Evolutionary conservation across 2,888 invertebrate genomes (phyloP), one percentile per base, ranked within the genome.

Genomic region (Apamea anceps): DNA sequence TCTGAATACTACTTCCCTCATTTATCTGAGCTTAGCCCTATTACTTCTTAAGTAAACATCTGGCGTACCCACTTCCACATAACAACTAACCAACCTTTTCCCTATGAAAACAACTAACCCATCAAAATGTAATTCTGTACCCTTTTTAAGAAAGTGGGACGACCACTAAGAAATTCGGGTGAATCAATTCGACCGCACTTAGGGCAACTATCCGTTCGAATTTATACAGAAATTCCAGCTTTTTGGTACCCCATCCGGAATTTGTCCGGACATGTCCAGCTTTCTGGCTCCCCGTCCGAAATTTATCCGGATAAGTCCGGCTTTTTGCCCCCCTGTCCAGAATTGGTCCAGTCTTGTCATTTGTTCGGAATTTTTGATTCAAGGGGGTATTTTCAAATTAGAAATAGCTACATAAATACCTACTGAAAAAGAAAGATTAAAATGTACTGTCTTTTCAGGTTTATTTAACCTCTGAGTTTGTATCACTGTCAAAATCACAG

Each of bases 141-240:
- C 81, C 79, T 82, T 85, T 85, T 72, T 77, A 75, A 79, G 77
- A 80, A 83, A 81, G 28, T 80, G n/a, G 75, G n/a, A 74, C 66
- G 83, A 63, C 80, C 37, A 65, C 51, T 80, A 73, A 79, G 42
- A 62, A 48, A 79, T 85, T 84, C 45, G 68, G 57, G 48, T 72
- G 66, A 82, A 84, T 86, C 85, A 86, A 89, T 88, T 85, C 57
- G 77, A 82, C 79, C 86, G 71, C 83, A 77, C 71, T 78, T 73
- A 86, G 37, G 37, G 37, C 60, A 42, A n/a, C 60, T n/a, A n/a
- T 57, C 12, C 12, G 1, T n/a, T 10, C 18, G 54, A 51, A 25
- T 51, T 7, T 28, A 7, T 21, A n/a, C 45, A 5, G 7, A 21
- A 6, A 28, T 15, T 28, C 13, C 4, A 28, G 6, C 21, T 12